Evolutionary conservation across 2,797 vertebrate genomes (phyloP), one percentile per base, ranked within the genome.

Genomic region (Tokudaia muenninki): DNA sequence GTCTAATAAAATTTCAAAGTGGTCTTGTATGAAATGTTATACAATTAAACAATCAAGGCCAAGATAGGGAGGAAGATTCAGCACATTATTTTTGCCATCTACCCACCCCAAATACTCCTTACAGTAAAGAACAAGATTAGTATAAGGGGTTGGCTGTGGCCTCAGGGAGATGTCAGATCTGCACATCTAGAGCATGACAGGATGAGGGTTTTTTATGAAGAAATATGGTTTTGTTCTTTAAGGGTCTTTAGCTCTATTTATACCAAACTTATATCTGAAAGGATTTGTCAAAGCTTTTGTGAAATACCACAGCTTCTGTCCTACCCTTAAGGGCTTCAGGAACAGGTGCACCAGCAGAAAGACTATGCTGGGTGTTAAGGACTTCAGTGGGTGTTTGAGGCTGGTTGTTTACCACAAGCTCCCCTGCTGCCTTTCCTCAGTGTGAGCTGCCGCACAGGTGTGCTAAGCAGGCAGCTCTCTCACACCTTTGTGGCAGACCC

Each of bases 241-340:
- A 22, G n/a, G 80, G 57, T 37, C 55, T 65, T 55, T 67, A 88
- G 21, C 61, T 81, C 6, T 31, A 34, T 47, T 55, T 50, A 12
- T 72, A 63, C 44, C 8, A 29, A 78, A 87, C 63, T 72, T 70
- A 59, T 61, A 81, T 75, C 74, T 91, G 44, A 83, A 92, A 52
- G 72, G 26, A 57, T 74, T 87, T n/a, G 31, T 74, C 14, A 24
- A 55, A 83, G 34, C 37, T 78, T 59, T 50, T 50, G 26, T 21
- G 14, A 37, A 72, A 3, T 47, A 31, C 47, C 31, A 26, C 47
- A n/a, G 26, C 2, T 26, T 87, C 4, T 86, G 26, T 26, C 63
- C 37, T 12, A 57, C 17, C 63, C n/a, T 63, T 52, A 37, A 80
- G 21, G 24, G 6, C 0, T n/a, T 12, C n/a, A 14, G 12, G 31